Evolutionary conservation across 2,797 vertebrate genomes (phyloP).

Genomic region (Acestrorhynchus altus): DNA sequence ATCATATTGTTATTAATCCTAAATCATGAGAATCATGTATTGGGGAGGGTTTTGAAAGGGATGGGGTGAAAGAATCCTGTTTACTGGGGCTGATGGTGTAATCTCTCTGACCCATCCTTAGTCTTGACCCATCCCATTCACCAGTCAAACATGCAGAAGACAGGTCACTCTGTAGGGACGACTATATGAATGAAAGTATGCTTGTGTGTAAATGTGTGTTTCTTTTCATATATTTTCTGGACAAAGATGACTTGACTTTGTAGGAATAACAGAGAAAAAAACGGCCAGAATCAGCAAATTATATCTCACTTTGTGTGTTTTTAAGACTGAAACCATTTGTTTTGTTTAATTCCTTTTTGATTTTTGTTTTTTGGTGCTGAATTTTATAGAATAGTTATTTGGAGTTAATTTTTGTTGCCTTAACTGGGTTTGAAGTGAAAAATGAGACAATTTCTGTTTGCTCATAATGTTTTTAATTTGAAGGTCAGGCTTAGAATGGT

Average conservation of each 20-base stretch:
- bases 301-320: neutral
- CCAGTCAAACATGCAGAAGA: neutral
- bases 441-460: too few species aligned
- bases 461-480: too few species aligned
- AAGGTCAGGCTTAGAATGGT: too few species aligned
- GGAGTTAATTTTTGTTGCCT: too few species aligned
- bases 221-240: neutral
- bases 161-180: neutral
- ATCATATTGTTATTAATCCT: conserved; percentile 60
- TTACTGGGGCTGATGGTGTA: conserved; percentile 32
- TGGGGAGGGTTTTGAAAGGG: conserved; percentile 2
- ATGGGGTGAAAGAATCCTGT: conserved; percentile 29
- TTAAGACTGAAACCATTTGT: neutral
- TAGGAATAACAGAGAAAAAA: neutral
- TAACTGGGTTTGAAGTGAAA: too few species aligned
- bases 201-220: neutral
- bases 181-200: neutral
- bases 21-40: conserved; percentile 38
- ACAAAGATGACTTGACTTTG: neutral
- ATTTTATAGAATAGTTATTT: neutral
- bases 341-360: neutral
- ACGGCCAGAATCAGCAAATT: neutral
- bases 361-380: neutral
- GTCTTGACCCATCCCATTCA: neutral
- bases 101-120: conserved; percentile 39